Conservation (phyloP, 2,113 vertebrate species). For the Labeo rohita region DNA sequence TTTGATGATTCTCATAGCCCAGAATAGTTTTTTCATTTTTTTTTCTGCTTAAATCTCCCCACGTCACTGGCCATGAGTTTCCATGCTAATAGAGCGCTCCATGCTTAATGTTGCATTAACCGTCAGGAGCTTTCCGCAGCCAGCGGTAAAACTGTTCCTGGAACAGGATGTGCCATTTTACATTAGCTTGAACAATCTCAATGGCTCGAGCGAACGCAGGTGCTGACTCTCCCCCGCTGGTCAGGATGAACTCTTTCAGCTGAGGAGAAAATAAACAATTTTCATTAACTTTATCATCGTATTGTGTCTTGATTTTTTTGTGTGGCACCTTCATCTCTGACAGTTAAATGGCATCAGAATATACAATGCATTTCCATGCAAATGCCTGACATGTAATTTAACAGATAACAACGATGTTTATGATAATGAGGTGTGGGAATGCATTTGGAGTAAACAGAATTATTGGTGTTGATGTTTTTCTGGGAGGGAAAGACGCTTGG, state of each 20-base stretch:
- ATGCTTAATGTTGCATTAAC: slow-evolving; percentile 67
- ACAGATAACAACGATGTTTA: slow-evolving; percentile 21
- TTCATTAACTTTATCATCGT: background rate
- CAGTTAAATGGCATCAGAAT: background rate
- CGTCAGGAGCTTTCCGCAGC: slow-evolving; percentile 87
- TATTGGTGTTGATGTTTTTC: background rate
- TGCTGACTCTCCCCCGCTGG: slow-evolving; percentile 78
- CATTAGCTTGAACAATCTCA: slow-evolving; percentile 95
- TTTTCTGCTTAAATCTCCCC: slow-evolving; percentile 22
- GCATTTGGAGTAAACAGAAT: slow-evolving; percentile 31
- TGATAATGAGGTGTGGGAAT: slow-evolving; percentile 30
- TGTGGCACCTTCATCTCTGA: background rate
- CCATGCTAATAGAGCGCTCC: slow-evolving; percentile 54
- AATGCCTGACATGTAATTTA: slow-evolving; percentile 25
- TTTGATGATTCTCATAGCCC: slow-evolving; percentile 27
- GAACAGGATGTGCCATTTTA: slow-evolving; percentile 91
- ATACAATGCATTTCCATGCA: slow-evolving; percentile 20
- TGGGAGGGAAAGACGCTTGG: background rate
- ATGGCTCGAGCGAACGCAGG: slow-evolving; percentile 87
- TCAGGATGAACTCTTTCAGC: slow-evolving; percentile 93
- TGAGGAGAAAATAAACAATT: slow-evolving; percentile 59
- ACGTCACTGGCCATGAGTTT: slow-evolving; percentile 57
- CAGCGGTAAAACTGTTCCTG: slow-evolving; percentile 93
- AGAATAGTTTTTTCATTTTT: slow-evolving; percentile 5
- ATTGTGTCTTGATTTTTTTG: background rate